Evolutionary conservation across 2,113 vertebrate genomes (phyloP).

Genomic region (Grantiella picta): DNA sequence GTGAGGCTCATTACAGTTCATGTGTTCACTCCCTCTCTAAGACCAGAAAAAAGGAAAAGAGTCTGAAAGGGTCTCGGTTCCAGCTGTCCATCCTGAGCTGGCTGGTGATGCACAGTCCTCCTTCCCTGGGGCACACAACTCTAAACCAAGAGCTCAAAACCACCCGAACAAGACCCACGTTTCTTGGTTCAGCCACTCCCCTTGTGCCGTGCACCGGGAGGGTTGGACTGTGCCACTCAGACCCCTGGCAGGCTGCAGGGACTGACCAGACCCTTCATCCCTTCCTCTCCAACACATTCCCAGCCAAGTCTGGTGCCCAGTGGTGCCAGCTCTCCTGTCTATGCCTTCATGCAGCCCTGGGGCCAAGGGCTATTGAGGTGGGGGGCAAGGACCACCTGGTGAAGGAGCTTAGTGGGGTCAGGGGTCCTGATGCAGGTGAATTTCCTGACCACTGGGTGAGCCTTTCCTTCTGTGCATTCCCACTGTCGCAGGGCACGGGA

Average conservation of each 20-base stretch:
- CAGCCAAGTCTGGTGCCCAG: not conserved
- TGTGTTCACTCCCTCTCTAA: not conserved
- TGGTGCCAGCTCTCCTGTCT: not conserved
- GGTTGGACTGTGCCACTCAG: not conserved
- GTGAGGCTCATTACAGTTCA: rapidly evolving
- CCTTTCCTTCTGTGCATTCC: not conserved
- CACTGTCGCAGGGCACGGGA: rapidly evolving
- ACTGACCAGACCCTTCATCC: not conserved
- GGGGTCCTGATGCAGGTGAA: not conserved
- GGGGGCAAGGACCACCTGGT: not conserved
- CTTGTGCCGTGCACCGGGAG: rapidly evolving
- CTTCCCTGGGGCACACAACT: not conserved
- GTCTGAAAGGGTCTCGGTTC: not conserved
- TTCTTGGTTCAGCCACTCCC: rapidly evolving
- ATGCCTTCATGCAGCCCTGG: rapidly evolving
- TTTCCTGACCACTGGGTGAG: not conserved
- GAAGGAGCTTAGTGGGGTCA: not conserved
- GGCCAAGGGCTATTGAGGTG: not conserved
- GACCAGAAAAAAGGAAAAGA: not conserved
- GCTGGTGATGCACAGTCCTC: not conserved
- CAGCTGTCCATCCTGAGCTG: not conserved
- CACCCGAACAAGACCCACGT: rapidly evolving
- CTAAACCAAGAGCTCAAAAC: not conserved
- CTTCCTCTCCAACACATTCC: not conserved
- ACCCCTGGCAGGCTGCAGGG: not conserved